phyloP scores from a whole-genome alignment of 2,113 vertebrate species.

The Callionymus lyra region DNA sequence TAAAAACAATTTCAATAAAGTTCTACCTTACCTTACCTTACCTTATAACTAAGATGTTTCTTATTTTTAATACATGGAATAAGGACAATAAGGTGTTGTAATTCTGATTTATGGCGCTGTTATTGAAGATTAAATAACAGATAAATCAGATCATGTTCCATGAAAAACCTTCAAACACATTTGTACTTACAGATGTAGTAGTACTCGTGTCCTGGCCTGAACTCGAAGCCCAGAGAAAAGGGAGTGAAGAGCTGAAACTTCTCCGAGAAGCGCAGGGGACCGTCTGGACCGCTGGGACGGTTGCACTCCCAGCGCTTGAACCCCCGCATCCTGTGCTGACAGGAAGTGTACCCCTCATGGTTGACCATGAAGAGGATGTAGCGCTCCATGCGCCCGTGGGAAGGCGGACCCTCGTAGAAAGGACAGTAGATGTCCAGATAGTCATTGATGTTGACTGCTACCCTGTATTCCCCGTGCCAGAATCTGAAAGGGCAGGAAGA shows the following conservation, averaged over 20 bases:
- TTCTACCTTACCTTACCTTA: too few species aligned
- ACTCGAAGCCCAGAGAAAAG: slow-evolving; percentile 95
- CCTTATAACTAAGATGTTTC: too few species aligned
- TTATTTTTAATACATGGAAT: too few species aligned
- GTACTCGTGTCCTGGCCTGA: slow-evolving; percentile 89
- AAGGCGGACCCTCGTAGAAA: slow-evolving; percentile 80
- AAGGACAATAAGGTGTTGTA: too few species aligned
- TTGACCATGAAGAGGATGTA: slow-evolving; percentile 96
- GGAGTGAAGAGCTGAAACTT: slow-evolving; percentile 98
- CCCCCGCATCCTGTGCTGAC: slow-evolving; percentile 87
- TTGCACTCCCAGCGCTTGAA: slow-evolving; percentile 98
- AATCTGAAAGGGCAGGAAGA: slow-evolving; percentile 78
- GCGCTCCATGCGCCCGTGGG: slow-evolving; percentile 81
- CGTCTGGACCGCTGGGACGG: slow-evolving; percentile 80
- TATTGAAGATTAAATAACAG: too few species aligned
- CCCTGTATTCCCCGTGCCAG: slow-evolving; percentile 83
- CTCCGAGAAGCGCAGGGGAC: slow-evolving; percentile 91
- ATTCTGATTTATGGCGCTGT: too few species aligned
- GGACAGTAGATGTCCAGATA: slow-evolving; percentile 97
- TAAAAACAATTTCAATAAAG: too few species aligned
- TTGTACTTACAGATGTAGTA: slow-evolving; percentile 98
- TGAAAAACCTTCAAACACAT: neutral
- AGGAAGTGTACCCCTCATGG: slow-evolving; percentile 82
- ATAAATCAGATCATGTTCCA: slow-evolving; percentile 12
- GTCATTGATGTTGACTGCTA: slow-evolving; percentile 94